These are phyloP conservation scores for Microplitis mediator DNA, from an alignment of 1,140 invertebrate species.

Conservation along the genomic window DNA sequence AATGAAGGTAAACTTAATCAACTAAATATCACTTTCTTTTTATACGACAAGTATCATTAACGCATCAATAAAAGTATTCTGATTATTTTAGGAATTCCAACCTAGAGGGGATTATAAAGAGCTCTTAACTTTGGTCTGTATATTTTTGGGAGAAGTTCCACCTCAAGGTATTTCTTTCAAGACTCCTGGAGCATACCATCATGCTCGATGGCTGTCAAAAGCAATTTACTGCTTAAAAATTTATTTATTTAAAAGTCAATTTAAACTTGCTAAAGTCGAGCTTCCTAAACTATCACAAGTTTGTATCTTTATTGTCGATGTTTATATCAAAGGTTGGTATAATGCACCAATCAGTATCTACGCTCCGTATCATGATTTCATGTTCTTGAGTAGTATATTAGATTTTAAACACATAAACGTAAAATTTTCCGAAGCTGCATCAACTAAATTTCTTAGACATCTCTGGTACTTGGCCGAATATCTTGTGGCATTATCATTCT, in stretches of 20 bases:
- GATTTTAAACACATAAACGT: conserved; percentile 9
- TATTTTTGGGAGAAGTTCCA: conserved; percentile 24
- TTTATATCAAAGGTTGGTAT: conserved; percentile 43
- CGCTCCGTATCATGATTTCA: conserved; percentile 32
- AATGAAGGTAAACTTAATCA: not conserved
- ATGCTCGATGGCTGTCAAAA: conserved; percentile 35
- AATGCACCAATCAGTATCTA: conserved; percentile 18
- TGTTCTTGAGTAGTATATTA: not conserved
- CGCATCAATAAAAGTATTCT: not conserved
- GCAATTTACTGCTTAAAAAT: conserved; percentile 36
- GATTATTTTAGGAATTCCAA: conserved; percentile 9
- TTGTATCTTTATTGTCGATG: conserved; percentile 38
- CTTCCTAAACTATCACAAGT: conserved; percentile 36
- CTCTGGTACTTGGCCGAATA: conserved; percentile 22
- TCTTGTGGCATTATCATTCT: conserved; percentile 8
- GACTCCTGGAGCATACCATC: conserved; percentile 28
- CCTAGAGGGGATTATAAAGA: conserved; percentile 31
- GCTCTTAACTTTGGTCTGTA: conserved; percentile 23
- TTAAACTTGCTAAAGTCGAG: conserved; percentile 37
- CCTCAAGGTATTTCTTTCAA: conserved; percentile 17
- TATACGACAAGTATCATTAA: not conserved
- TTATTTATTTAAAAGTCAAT: conserved; percentile 36
- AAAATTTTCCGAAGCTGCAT: conserved; percentile 10
- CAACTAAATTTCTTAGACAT: conserved; percentile 8
- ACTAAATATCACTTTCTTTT: not conserved